Conservation (phyloP, 1,140 invertebrate genomes). For the Platyscapa corneri region DNA sequence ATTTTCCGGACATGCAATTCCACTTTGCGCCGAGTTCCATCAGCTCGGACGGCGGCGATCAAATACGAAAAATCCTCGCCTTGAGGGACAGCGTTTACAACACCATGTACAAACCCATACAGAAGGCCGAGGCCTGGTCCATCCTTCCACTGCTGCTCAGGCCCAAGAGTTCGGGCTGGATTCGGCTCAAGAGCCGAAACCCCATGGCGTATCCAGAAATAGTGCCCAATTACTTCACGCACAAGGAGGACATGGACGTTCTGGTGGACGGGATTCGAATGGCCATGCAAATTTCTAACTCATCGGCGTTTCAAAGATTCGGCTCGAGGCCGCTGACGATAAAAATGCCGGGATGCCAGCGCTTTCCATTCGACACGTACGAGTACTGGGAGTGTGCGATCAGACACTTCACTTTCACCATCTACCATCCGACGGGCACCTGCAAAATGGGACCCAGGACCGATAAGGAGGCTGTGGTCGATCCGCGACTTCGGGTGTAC, state of each 20-base stretch:
- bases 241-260: constrained; percentile 84
- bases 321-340: constrained; percentile 85
- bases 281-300: constrained; percentile 85
- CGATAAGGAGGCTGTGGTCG: constrained; percentile 87
- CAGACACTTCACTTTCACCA: constrained; percentile 88
- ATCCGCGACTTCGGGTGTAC: constrained; percentile 83
- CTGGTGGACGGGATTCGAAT: constrained; percentile 88
- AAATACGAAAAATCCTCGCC: constrained; percentile 84
- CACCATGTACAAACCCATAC: constrained; percentile 87
- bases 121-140: constrained; percentile 87
- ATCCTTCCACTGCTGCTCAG: constrained; percentile 86
- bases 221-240: constrained; percentile 93
- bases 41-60: constrained; percentile 86
- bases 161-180: constrained; percentile 87
- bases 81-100: constrained; percentile 87
- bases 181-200: constrained; percentile 85
- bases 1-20: constrained; percentile 91
- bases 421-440: constrained; percentile 89
- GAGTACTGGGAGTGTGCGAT: constrained; percentile 91
- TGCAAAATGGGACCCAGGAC: constrained; percentile 89
- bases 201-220: constrained; percentile 89
- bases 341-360: constrained; percentile 86
- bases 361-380: constrained; percentile 82
- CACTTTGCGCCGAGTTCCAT: constrained; percentile 89
- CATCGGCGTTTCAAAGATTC: constrained; percentile 86